phyloP scores from a whole-genome alignment of 1,140 invertebrate species.

The Propsilocerus akamusi region DNA sequence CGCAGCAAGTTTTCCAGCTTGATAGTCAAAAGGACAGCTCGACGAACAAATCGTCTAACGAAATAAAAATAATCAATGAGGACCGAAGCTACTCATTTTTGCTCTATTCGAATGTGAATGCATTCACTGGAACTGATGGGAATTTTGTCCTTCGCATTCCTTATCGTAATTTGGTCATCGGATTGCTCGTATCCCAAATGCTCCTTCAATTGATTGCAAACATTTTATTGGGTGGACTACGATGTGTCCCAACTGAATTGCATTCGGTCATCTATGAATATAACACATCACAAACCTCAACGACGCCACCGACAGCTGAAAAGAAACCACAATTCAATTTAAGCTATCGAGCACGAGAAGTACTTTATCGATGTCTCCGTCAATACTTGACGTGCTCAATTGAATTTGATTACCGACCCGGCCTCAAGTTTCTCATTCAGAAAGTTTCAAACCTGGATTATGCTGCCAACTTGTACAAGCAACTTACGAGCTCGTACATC shows the following conservation, averaged over 20 bases:
- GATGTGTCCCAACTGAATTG: constrained; percentile 20
- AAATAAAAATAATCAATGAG: constrained; percentile 30
- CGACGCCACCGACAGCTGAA: constrained; percentile 29
- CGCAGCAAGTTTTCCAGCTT: constrained; percentile 58
- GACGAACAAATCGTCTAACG: constrained; percentile 5
- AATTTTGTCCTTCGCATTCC: constrained; percentile 66
- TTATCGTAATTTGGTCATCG: constrained; percentile 67
- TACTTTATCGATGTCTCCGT: constrained; percentile 57
- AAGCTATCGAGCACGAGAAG: constrained; percentile 23
- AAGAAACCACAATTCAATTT: constrained; percentile 34
- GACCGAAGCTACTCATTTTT: constrained; percentile 80
- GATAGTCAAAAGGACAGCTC: constrained; percentile 22
- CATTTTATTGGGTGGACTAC: constrained; percentile 51
- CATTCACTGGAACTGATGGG: constrained; percentile 53
- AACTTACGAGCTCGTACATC: constrained; percentile 80
- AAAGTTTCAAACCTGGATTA: constrained; percentile 76
- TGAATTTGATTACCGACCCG: constrained; percentile 75
- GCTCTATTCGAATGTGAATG: constrained; percentile 60
- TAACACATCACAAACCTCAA: constrained; percentile 24
- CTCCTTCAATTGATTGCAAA: constrained; percentile 76
- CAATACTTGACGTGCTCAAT: constrained; percentile 59
- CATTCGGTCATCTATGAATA: constrained; percentile 22
- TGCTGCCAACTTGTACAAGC: constrained; percentile 80
- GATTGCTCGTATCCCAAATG: constrained; percentile 78
- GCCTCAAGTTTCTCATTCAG: constrained; percentile 81